Evolutionary conservation across 2,888 invertebrate genomes (phyloP).

Genomic region (Thysanoteuthis rhombus): DNA sequence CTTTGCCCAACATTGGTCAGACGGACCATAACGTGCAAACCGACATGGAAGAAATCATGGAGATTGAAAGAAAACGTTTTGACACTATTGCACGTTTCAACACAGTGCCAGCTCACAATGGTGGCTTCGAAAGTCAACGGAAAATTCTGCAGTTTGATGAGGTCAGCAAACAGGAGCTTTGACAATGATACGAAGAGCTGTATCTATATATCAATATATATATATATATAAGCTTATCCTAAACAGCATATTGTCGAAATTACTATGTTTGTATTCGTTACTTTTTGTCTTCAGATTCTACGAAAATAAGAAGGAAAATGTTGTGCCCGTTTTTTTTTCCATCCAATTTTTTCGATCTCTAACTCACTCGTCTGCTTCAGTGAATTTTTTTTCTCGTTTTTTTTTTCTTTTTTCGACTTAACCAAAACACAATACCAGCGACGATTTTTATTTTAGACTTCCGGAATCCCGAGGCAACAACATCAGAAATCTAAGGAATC

Average conservation of each 20-base stretch:
- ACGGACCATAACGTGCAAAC: constrained; percentile 43
- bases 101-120: neutral
- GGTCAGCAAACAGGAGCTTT: constrained; percentile 29
- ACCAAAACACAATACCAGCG: no score
- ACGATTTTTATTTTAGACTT: neutral
- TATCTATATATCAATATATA: neutral
- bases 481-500: neutral
- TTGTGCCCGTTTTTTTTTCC: neutral
- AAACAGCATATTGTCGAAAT: neutral
- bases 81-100: constrained; percentile 35
- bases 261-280: neutral
- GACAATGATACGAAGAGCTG: neutral
- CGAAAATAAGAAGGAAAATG: neutral
- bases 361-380: neutral
- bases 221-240: constrained; percentile 12
- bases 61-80: constrained; percentile 48
- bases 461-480: neutral
- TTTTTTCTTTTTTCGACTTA: no score
- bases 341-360: neutral
- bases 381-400: neutral
- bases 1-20: constrained; percentile 45
- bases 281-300: neutral
- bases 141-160: constrained; percentile 28
- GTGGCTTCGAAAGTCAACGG: neutral
- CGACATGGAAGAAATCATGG: constrained; percentile 50